Conservation (phyloP, 1,140 invertebrate genomes). For the Meloidogyne exigua region DNA sequence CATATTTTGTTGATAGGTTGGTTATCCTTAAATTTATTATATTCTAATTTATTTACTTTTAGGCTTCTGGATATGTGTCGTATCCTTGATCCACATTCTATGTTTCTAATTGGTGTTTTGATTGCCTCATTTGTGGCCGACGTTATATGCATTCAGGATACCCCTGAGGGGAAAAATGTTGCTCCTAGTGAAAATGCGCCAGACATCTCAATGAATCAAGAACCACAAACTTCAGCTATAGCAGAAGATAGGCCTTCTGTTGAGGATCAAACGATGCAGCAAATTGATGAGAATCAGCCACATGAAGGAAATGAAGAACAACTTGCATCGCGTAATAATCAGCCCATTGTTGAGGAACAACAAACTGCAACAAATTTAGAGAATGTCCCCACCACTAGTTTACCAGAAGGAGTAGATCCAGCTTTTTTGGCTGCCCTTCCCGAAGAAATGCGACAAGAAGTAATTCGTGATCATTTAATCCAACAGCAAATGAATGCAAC, state of each 20-base stretch:
- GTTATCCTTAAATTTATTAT: not conserved
- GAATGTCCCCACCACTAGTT: not conserved
- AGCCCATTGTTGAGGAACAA: not conserved
- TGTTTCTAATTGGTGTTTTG: constrained; percentile 42
- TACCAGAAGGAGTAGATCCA: constrained; percentile 70
- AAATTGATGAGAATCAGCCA: not conserved
- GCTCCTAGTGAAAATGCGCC: not conserved
- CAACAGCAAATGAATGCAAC: constrained; percentile 63
- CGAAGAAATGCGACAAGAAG: constrained; percentile 85
- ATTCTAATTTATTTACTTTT: constrained; percentile 51
- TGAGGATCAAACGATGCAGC: not conserved
- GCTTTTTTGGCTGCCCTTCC: constrained; percentile 86
- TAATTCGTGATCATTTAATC: constrained; percentile 80
- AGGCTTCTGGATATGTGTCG: constrained; percentile 38
- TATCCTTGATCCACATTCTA: constrained; percentile 43
- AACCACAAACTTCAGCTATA: not conserved
- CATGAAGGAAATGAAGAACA: not conserved
- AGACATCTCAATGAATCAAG: not conserved
- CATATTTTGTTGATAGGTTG: constrained; percentile 4
- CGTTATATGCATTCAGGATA: constrained; percentile 2
- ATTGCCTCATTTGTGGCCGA: constrained; percentile 31
- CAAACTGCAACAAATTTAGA: not conserved
- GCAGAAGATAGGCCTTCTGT: not conserved
- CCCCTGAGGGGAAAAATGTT: constrained; percentile 12
- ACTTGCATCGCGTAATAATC: too few species aligned